A percentile compares a stretch with the other conserved stretches of the same genome.
phyloP scores from a whole-genome alignment of 2,888 invertebrate genomes.

The Zaprionus obscuricornis region DNA sequence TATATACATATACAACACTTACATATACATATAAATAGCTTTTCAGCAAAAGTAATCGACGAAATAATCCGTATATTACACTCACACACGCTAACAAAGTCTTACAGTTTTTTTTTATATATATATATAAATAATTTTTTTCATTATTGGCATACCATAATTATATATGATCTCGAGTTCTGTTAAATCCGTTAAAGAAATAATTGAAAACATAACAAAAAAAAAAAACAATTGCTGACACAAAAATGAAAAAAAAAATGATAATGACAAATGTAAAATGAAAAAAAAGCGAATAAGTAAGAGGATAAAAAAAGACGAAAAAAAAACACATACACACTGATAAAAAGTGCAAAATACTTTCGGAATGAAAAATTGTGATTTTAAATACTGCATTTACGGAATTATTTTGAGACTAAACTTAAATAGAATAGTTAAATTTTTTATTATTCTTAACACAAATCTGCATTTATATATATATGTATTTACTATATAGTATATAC shows the following conservation, averaged over 20 bases:
- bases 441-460: conserved; percentile 37
- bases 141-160: conserved; percentile 65
- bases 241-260: too few species aligned
- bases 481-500: conserved; percentile 45
- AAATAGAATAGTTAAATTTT: conserved; percentile 62
- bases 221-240: too few species aligned
- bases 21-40: conserved; percentile 13
- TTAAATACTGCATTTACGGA: conserved; percentile 62
- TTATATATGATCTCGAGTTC: conserved; percentile 67
- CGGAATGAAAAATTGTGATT: conserved; percentile 63
- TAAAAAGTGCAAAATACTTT: conserved; percentile 59
- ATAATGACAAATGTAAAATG: conserved; percentile 20
- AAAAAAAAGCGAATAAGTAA: not conserved
- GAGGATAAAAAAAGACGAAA: conserved; percentile 9
- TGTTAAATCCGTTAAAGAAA: conserved; percentile 53
- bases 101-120: conserved; percentile 32
- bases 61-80: conserved; percentile 37
- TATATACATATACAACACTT: conserved; percentile 1
- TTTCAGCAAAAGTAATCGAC: conserved; percentile 44
- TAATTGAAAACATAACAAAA: conserved; percentile 42
- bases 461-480: conserved; percentile 47
- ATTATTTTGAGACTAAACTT: conserved; percentile 62
- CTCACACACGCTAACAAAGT: conserved; percentile 16
- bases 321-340: conserved; percentile 43
- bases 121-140: too few species aligned